Conservation (phyloP, 2,888 invertebrate species). For the Flexamia atlantica region DNA sequence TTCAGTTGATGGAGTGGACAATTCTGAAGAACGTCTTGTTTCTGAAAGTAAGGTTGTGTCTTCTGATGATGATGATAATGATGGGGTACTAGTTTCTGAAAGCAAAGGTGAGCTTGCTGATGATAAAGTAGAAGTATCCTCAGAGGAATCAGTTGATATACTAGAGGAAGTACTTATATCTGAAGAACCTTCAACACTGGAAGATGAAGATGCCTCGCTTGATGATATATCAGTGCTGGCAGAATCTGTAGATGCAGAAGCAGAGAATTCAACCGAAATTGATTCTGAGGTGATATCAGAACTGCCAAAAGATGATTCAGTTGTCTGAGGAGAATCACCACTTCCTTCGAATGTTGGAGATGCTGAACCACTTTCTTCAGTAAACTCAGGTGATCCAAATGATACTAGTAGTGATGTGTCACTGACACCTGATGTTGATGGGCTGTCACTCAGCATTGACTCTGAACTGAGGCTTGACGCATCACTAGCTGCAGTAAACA, state of each 20-base stretch:
- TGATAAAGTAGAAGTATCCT: background rate
- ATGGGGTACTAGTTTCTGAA: background rate
- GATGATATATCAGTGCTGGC: slow-evolving; percentile 1
- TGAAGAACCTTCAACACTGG: slow-evolving; percentile 55
- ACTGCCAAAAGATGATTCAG: slow-evolving; percentile 24
- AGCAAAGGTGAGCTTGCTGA: slow-evolving; percentile 9
- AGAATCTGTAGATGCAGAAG: slow-evolving; percentile 29
- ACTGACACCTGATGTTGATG: slow-evolving; percentile 16
- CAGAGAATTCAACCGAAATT: slow-evolving; percentile 27
- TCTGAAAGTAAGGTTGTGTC: slow-evolving; percentile 67
- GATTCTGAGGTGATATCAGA: slow-evolving; percentile 27
- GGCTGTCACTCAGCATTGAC: slow-evolving; percentile 42
- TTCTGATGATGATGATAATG: slow-evolving; percentile 38
- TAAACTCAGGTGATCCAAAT: slow-evolving; percentile 45
- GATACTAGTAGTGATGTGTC: slow-evolving; percentile 46
- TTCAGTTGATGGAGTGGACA: slow-evolving; percentile 54
- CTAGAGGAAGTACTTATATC: slow-evolving; percentile 54
- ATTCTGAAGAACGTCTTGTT: slow-evolving; percentile 67
- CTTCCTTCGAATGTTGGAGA: slow-evolving; percentile 49
- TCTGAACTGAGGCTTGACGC: slow-evolving; percentile 43
- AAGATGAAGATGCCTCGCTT: background rate
- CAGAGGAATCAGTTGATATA: slow-evolving; percentile 66
- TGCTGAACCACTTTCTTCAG: slow-evolving; percentile 31
- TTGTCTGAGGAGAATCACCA: slow-evolving; percentile 49
- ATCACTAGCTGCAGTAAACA: slow-evolving; percentile 7